phyloP scores from a whole-genome alignment of 2,113 vertebrate genomes.

The Todiramphus saurophagus region DNA sequence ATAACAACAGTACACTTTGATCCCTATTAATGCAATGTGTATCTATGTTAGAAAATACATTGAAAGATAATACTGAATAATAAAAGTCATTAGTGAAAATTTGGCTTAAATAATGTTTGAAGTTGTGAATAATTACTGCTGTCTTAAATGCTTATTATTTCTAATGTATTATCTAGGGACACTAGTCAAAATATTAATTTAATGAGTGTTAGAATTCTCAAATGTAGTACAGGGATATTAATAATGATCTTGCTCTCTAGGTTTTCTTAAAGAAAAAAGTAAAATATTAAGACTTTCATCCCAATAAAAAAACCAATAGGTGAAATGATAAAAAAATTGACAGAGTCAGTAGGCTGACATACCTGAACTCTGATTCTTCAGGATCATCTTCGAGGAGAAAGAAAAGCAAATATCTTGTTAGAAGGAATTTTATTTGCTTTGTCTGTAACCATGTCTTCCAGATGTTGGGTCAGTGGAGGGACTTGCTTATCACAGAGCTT shows the following conservation, averaged over 20 bases:
- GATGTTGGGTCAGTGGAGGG: slow-evolving; percentile 97
- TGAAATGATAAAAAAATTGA: accelerated
- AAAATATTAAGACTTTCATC: not conserved
- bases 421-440: not conserved
- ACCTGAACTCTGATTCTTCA: not conserved
- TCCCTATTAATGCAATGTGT: not conserved
- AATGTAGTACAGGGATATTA: not conserved
- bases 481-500: slow-evolving; percentile 92
- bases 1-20: not conserved
- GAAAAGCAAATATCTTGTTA: not conserved
- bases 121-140: not conserved
- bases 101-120: not conserved
- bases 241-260: not conserved
- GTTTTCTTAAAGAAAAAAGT: not conserved
- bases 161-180: not conserved
- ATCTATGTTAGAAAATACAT: not conserved
- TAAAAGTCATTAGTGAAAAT: not conserved
- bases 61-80: not conserved
- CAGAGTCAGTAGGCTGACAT: not conserved
- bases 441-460: slow-evolving; percentile 52
- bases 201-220: not conserved
- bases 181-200: not conserved
- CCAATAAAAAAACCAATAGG: not conserved
- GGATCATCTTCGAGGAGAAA: not conserved
- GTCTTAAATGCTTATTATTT: not conserved